phyloP scores from a whole-genome alignment of 2,797 vertebrate genomes.

The Allobates femoralis region DNA sequence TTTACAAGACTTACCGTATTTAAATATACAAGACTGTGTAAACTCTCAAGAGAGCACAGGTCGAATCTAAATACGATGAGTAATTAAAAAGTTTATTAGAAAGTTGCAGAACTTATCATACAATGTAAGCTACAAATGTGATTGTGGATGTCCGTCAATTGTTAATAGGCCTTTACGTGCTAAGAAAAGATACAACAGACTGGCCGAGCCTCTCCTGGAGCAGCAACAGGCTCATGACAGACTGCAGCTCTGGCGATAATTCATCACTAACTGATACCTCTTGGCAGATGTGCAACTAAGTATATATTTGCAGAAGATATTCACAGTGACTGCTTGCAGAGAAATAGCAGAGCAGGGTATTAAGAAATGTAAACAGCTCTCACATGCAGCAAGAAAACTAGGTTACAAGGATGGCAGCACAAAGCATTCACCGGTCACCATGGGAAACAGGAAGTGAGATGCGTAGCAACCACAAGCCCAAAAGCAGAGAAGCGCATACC shows the following conservation, averaged over 20 bases:
- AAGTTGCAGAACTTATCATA: not conserved
- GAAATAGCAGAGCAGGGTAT: conserved; percentile 78
- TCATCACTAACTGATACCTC: not conserved
- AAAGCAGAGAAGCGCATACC: conserved; percentile 99
- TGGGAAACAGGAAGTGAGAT: conserved; percentile 92
- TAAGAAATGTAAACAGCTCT: conserved; percentile 82
- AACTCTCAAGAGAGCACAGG: no score
- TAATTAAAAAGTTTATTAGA: not conserved
- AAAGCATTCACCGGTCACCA: conserved; percentile 87
- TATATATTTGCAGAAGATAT: conserved; percentile 8
- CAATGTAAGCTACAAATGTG: not conserved
- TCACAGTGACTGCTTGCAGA: conserved; percentile 74
- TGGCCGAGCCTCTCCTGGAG: not conserved
- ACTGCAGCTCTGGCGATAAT: not conserved
- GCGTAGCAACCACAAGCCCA: conserved; percentile 96
- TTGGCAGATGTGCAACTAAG: conserved; percentile 3
- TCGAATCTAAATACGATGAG: no score
- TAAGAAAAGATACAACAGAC: not conserved
- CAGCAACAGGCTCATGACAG: not conserved
- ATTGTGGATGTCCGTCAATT: not conserved
- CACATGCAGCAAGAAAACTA: conserved; percentile 80
- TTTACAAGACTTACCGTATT: no score
- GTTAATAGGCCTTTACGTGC: not conserved
- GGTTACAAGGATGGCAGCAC: conserved; percentile 84
- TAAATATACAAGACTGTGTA: no score